phyloP scores from a whole-genome alignment of 2,888 invertebrate genomes.

The Sphinx pinastri region DNA sequence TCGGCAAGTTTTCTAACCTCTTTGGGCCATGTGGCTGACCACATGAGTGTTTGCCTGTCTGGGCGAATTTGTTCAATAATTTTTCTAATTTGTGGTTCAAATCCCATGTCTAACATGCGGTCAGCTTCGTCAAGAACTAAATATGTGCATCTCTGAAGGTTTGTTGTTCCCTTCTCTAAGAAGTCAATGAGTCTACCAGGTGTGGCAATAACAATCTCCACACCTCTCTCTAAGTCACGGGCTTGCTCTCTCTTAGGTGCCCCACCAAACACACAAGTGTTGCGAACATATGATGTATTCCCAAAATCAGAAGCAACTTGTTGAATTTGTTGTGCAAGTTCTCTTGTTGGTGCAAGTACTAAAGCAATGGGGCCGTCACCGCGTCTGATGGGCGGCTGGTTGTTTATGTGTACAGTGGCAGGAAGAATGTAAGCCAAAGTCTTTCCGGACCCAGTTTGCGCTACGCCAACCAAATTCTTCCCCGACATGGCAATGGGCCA shows the following conservation, averaged over 20 bases:
- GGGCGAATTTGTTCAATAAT: constrained; percentile 97
- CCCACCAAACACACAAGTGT: constrained; percentile 96
- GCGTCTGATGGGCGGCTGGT: constrained; percentile 89
- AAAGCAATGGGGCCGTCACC: constrained; percentile 94
- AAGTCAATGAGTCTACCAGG: constrained; percentile 95
- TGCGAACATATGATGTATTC: constrained; percentile 88
- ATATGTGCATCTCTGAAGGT: constrained; percentile 91
- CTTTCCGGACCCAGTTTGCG: constrained; percentile 93
- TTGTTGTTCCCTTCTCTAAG: constrained; percentile 89
- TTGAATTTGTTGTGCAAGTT: constrained; percentile 92
- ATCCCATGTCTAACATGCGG: constrained; percentile 99
- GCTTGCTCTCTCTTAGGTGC: constrained; percentile 92
- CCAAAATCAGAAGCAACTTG: constrained; percentile 93
- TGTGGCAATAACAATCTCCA: constrained; percentile 95
- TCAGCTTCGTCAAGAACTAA: constrained; percentile 96
- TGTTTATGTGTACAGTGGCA: constrained; percentile 93
- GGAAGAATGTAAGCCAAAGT: constrained; percentile 92
- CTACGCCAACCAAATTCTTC: constrained; percentile 92
- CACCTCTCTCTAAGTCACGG: constrained; percentile 89
- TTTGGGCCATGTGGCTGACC: constrained; percentile 99
- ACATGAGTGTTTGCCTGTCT: constrained; percentile 98
- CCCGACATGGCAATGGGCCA: constrained; percentile 95
- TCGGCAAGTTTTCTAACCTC: constrained; percentile 96
- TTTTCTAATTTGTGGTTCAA: constrained; percentile 97
- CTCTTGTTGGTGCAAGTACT: constrained; percentile 91